Base-by-base conservation (phyloP, 2,113 vertebrate genomes). In the Lampris megalopsis region DNA sequence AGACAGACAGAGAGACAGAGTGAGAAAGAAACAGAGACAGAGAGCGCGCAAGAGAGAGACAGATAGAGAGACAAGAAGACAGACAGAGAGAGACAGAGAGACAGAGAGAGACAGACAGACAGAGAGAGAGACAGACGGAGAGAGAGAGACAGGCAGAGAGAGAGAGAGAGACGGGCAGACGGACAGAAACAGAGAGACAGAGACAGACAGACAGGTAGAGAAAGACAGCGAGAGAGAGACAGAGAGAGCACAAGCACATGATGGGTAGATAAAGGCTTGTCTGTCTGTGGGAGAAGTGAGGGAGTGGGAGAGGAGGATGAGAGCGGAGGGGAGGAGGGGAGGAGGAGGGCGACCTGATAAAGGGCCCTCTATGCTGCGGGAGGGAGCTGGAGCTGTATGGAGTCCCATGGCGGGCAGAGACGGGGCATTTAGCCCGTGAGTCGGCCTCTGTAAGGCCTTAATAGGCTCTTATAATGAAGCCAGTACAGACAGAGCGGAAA, bases 211-310 rank as follows among this genome's bases (percentile, higher is more conserved):
- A 24, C 24, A 36, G 54, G 35, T 24, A 36, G 54, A 36, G 54
- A 80, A 69, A 86, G 52, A 72, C 77, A 38, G 64, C 65, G 81
- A 62, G 75, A 3, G 74, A 88, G 50, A n/a, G 50, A 53, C 10
- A 53, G 50, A 53, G 50, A 3, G 50, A 53, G 50, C 50, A 53
- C 10, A 53, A 53, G 86, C 90, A 89, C 89, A 91, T 91, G 89
- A 92, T 90, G 86, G 84, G 86, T 85, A 89, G 89, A 91, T 92
- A 92, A 91, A 92, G 91, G 83, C 81, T 77, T 56, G 89, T 88
- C 91, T 92, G 89, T 92, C 81, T 87, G 77, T 77, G 83, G 75
- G 84, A 79, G 80, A 77, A 76, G 73, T 54, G 87, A 80, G 78
- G 58, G 13, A 13, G 53, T 80, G 78, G 79, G 82, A 81, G 83